phyloP scores from a whole-genome alignment of 2,113 vertebrate species.

The Oncorhynchus gorbuscha region DNA sequence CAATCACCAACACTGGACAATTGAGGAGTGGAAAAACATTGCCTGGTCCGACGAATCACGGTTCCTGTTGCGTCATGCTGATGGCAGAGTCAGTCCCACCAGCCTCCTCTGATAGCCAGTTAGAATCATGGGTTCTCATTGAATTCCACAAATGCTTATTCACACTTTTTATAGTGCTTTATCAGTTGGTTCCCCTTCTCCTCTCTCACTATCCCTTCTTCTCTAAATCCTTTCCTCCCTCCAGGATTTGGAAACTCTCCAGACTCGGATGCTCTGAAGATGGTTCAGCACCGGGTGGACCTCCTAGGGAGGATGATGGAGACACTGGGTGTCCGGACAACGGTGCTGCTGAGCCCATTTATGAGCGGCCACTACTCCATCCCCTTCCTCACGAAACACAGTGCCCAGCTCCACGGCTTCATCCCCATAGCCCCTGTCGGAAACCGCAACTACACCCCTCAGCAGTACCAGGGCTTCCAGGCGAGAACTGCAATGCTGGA shows the following conservation, averaged over 20 bases:
- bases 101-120: too few relatives aligned
- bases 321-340: slow-evolving; percentile 73
- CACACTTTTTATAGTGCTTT: too few relatives aligned
- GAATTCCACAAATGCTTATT: too few relatives aligned
- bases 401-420: slow-evolving; percentile 78
- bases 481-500: slow-evolving; percentile 71
- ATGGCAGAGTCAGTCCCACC: too few relatives aligned
- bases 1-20: too few relatives aligned
- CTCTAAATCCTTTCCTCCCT: slow-evolving; percentile 8
- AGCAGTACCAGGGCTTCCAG: slow-evolving; percentile 85
- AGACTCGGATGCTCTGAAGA: slow-evolving; percentile 65
- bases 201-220: neutral
- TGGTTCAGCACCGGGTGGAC: slow-evolving; percentile 76
- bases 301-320: slow-evolving; percentile 80
- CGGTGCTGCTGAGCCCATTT: slow-evolving; percentile 88
- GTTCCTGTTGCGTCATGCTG: too few relatives aligned
- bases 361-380: slow-evolving; percentile 91
- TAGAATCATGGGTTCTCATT: too few relatives aligned
- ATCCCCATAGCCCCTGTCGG: slow-evolving; percentile 86
- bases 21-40: too few relatives aligned
- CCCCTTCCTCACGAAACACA: slow-evolving; percentile 83
- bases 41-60: too few relatives aligned
- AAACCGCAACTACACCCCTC: slow-evolving; percentile 78
- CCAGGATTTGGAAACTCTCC: slow-evolving; percentile 90
- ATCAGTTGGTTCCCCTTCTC: neutral